A percentile compares a stretch with the other conserved stretches of the same genome.
These are phyloP conservation scores for Passerina amoena DNA, from an alignment of 2,113 vertebrate species.

Conservation along the genomic window DNA sequence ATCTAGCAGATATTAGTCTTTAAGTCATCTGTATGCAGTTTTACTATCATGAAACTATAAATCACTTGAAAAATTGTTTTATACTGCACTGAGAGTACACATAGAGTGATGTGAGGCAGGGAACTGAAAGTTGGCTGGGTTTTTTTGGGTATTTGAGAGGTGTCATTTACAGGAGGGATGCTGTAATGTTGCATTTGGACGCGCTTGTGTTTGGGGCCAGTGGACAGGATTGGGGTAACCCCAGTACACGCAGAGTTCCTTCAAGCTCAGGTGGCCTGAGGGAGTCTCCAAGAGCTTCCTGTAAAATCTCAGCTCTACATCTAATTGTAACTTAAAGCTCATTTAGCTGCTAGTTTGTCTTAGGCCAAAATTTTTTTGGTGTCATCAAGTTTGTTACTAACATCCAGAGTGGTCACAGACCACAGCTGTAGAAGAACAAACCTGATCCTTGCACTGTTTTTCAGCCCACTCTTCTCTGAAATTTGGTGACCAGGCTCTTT, in stretches of 20 bases:
- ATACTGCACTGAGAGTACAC: not conserved
- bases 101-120: not conserved
- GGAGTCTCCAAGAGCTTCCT: not conserved
- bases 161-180: not conserved
- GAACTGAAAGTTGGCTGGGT: not conserved
- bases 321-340: not conserved
- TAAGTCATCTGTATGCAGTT: not conserved
- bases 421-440: not conserved
- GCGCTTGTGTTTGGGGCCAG: fast-evolving
- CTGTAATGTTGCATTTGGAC: not conserved
- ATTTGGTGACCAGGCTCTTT: not conserved
- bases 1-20: not conserved
- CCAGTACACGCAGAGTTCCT: not conserved
- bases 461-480: not conserved
- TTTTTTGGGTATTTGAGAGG: not conserved
- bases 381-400: no score
- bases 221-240: not conserved
- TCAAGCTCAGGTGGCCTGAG: not conserved
- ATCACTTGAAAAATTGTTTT: not conserved
- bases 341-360: not conserved
- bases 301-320: not conserved
- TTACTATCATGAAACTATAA: not conserved
- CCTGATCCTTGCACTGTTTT: not conserved
- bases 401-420: not conserved
- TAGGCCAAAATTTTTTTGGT: not conserved